Percentiles rank a stretch among this genome's conserved stretches.
phyloP scores from a whole-genome alignment of 1,140 invertebrate species.

The Bacillus rossius region DNA sequence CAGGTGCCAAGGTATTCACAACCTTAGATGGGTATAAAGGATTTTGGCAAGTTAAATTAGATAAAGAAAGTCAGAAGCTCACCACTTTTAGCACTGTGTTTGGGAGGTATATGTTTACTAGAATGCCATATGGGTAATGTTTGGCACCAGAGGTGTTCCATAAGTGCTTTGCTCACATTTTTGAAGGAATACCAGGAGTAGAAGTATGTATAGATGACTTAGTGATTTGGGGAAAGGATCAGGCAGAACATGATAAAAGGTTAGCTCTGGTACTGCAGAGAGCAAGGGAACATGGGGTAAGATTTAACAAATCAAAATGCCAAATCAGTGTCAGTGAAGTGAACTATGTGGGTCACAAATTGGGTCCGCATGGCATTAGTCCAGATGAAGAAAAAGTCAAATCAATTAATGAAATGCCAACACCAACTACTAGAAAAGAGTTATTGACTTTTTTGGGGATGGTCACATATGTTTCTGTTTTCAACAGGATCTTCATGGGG shows the following conservation, averaged over 20 bases:
- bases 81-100: constrained; percentile 16
- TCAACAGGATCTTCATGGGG: constrained; percentile 35
- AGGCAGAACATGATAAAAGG: constrained; percentile 14
- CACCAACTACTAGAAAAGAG: constrained; percentile 17
- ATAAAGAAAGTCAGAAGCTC: constrained; percentile 18
- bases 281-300: constrained; percentile 24
- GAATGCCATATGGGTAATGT: constrained; percentile 16
- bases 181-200: constrained; percentile 19
- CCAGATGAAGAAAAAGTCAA: constrained; percentile 30
- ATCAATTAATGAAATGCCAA: constrained; percentile 31
- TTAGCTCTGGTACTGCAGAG: constrained; percentile 21
- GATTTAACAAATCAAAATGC: constrained; percentile 31
- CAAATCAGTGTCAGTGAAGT: constrained; percentile 21
- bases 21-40: constrained; percentile 31
- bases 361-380: constrained; percentile 33
- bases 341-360: constrained; percentile 36
- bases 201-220: constrained; percentile 21
- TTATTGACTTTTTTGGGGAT: constrained; percentile 15
- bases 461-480: constrained; percentile 27
- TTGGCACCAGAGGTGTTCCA: constrained; percentile 21
- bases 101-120: constrained; percentile 12
- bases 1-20: constrained; percentile 29
- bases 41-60: constrained; percentile 30
- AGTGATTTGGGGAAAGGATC: constrained; percentile 21
- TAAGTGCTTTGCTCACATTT: constrained; percentile 12